Conservation (phyloP, 2,113 vertebrate species). For the Centrocercus urophasianus region DNA sequence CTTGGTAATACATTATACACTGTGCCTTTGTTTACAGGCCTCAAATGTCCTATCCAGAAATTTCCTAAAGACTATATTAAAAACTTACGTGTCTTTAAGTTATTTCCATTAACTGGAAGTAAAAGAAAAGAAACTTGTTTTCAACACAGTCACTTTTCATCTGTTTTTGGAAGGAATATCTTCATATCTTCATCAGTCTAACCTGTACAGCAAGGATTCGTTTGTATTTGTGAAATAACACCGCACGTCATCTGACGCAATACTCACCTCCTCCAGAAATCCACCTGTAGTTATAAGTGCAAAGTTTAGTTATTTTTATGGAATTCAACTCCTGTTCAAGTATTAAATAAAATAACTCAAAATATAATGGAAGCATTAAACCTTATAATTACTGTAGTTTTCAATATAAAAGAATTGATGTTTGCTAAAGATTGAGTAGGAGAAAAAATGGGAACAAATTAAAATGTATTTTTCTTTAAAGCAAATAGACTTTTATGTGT, state of each 20-base stretch:
- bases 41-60: neutral
- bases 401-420: slow-evolving; percentile 64
- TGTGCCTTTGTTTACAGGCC: neutral
- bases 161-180: neutral
- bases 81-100: neutral
- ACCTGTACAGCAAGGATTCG: neutral
- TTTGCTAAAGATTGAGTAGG: slow-evolving; percentile 58
- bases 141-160: neutral
- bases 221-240: neutral
- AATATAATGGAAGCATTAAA: slow-evolving; percentile 67
- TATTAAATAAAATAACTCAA: slow-evolving; percentile 64
- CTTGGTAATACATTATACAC: neutral
- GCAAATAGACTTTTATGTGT: slow-evolving; percentile 65
- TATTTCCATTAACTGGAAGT: neutral
- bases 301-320: slow-evolving; percentile 55
- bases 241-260: neutral
- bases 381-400: slow-evolving; percentile 72
- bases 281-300: neutral
- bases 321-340: slow-evolving; percentile 33
- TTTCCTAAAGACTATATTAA: neutral
- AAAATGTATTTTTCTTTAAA: slow-evolving; percentile 65
- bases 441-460: slow-evolving; percentile 48
- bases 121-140: neutral
- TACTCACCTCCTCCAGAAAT: slow-evolving; percentile 3
- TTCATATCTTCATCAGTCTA: neutral